These are phyloP conservation scores for Diabrotica balteata DNA, from an alignment of 2,888 invertebrate genomes.

Conservation along the genomic window DNA sequence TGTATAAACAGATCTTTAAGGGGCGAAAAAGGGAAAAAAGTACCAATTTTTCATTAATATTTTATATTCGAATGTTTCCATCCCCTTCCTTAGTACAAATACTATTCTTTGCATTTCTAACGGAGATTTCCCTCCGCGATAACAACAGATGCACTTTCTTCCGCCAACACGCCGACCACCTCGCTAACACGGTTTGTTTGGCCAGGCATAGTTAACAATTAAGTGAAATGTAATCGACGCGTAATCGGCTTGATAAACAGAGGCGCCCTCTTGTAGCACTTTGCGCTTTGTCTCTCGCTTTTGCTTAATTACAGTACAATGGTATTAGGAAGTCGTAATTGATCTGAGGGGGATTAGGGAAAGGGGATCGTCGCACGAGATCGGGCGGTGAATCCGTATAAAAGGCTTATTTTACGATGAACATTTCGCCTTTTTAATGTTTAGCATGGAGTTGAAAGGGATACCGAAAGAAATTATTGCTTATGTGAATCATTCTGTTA, in stretches of 20 bases:
- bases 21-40: no score
- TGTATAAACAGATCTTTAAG: no score
- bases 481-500: no score
- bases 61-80: no score
- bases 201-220: conserved; percentile 15
- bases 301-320: conserved; percentile 15
- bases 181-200: conserved; percentile 8
- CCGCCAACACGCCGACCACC: not conserved
- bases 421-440: no score
- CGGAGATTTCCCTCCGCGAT: conserved; percentile 11
- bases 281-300: conserved; percentile 7
- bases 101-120: not conserved
- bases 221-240: conserved; percentile 27
- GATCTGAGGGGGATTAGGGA: conserved; percentile 9
- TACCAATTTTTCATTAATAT: no score
- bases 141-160: conserved; percentile 11
- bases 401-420: no score
- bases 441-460: no score
- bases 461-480: no score
- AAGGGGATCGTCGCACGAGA: not conserved
- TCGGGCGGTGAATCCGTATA: no score
- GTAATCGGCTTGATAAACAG: conserved; percentile 28
- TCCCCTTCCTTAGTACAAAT: not conserved
- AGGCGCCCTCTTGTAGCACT: conserved; percentile 10
- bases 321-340: conserved; percentile 10